Base-by-base conservation (phyloP, 2,113 vertebrate species). In the Scomber scombrus region DNA sequence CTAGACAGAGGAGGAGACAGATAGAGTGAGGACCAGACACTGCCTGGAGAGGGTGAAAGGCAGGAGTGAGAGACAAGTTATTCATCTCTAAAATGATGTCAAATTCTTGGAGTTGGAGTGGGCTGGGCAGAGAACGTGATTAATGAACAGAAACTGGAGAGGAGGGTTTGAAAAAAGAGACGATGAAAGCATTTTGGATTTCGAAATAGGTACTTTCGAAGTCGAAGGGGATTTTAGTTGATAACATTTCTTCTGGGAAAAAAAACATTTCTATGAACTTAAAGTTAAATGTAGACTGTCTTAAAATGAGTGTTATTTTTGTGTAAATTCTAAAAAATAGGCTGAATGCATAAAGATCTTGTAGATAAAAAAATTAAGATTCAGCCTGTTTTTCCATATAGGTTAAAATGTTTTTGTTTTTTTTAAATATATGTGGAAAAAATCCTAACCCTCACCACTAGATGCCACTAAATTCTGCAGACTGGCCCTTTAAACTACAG, bases 81-180 rank as follows among this genome's bases (percentile, higher is more conserved):
- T 73, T 73, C 63, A 68, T 81, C 62, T 76, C 18, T 43, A 75
- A 66, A 49, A 21, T 69, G 58, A 77, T 65, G 66, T 75, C 47
- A 65, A 34, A 47, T 66, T 74, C 26, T 50, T 61, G 10, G 2
- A 15, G 29, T 29, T 15, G 26, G 26, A 60, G 50, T 55, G 31
- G 76, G 67, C 7, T 55, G 51, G 26, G 18, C 7, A 69, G 57
- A 69, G 40, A 64, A 46, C 18, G 58, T 34, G 50, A 40, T 60
- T 50, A 47, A 65, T 71, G 56, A 52, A 55, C 10, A 16, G 31
- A n/a, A 11, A 26, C 6, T 45, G 51, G 61, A 49, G 40, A 26
- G 31, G 51, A 51, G 11, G 9, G 26, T 15, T 26, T 7, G 4
- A 4, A 47, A 3, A 16, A 43, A 45, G 23, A 18, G 18, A 64